phyloP scores from a whole-genome alignment of 2,113 vertebrate species.

The Chelonoidis abingdonii region DNA sequence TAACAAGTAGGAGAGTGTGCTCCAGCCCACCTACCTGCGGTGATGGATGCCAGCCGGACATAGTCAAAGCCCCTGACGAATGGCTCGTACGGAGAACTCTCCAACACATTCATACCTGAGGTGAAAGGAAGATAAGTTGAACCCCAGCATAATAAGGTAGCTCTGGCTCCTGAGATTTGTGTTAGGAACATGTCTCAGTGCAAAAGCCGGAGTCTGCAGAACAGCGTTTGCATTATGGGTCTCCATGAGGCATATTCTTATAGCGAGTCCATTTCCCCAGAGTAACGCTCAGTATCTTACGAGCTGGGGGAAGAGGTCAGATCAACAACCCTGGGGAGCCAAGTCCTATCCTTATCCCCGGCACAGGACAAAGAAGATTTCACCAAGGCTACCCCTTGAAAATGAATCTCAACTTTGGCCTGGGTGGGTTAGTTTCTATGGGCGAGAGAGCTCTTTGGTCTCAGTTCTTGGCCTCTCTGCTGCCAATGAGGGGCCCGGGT shows the following conservation, averaged over 20 bases:
- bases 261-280: neutral
- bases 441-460: neutral
- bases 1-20: neutral
- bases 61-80: slow-evolving; percentile 89
- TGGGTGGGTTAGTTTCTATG: neutral
- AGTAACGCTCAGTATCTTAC: neutral
- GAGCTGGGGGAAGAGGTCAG: neutral
- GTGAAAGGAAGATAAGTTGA: neutral
- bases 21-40: slow-evolving; percentile 82
- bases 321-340: neutral
- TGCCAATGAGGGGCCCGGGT: neutral
- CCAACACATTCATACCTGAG: slow-evolving; percentile 87
- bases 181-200: neutral
- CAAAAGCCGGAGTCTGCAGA: neutral
- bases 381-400: neutral
- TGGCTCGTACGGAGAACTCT: slow-evolving; percentile 90
- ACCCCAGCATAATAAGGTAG: neutral
- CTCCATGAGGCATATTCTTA: rapidly evolving
- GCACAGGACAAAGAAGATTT: neutral
- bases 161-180: neutral
- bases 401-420: neutral
- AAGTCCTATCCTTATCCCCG: neutral
- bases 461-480: too few species aligned
- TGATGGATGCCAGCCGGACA: slow-evolving; percentile 91
- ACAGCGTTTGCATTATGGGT: neutral